Conservation (phyloP, 2,888 invertebrate genomes). For the Eupelmus urozonus region DNA sequence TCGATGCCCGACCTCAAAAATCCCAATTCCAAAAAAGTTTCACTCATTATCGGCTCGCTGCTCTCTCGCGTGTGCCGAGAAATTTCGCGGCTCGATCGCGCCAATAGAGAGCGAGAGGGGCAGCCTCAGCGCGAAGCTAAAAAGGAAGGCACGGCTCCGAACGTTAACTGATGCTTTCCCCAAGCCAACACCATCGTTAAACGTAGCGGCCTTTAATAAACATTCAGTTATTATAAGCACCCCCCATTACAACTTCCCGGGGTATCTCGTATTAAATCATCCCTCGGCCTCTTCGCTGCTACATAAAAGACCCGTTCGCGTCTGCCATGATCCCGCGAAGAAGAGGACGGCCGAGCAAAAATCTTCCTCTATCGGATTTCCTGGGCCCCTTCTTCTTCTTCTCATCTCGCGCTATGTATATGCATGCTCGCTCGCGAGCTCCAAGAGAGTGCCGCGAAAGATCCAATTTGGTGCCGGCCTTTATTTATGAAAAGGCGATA, state of each 20-base stretch:
- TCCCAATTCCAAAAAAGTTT: no score
- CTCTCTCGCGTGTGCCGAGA: no score
- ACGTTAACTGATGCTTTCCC: constrained; percentile 53
- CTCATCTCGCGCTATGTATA: constrained; percentile 26
- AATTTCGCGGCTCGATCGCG: no score
- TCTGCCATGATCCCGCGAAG: constrained; percentile 7
- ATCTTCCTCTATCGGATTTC: constrained; percentile 31
- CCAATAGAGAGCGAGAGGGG: background rate
- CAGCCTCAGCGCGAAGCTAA: background rate
- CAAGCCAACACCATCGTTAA: constrained; percentile 45
- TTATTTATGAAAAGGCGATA: constrained; percentile 58
- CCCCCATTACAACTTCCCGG: constrained; percentile 58
- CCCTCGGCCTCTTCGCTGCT: constrained; percentile 16
- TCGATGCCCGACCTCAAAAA: no score
- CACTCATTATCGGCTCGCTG: no score
- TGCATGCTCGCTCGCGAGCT: no score
- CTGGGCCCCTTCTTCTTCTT: background rate
- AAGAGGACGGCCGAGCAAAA: background rate
- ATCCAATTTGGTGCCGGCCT: constrained; percentile 59
- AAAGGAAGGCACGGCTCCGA: no score
- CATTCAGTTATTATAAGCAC: constrained; percentile 55
- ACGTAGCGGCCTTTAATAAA: constrained; percentile 55
- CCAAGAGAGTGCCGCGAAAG: constrained; percentile 38
- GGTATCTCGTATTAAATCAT: constrained; percentile 59
- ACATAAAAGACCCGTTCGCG: constrained; percentile 7